Base-by-base conservation (phyloP, 2,888 invertebrate genomes). In the Lasioglossum zephyrum region DNA sequence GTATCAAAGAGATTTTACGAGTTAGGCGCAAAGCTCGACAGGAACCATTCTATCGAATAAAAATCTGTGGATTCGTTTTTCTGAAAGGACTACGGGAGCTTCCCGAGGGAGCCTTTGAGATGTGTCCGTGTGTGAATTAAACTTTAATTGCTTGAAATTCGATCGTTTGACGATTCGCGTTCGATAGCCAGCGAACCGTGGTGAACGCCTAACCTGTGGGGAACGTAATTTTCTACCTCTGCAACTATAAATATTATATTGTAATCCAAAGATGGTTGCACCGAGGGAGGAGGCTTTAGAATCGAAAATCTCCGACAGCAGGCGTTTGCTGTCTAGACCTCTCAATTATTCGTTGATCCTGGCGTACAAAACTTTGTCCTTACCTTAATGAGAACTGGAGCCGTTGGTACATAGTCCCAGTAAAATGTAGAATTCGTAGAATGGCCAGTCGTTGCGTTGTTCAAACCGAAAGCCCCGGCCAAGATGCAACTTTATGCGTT, bases 1-100 rank as follows among this genome's bases (percentile, higher is more conserved):
- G 70, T 57, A 57, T 86, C 86, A 86, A 87, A 87, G 87, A 86
- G 87, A 84, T 79, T 87, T 81, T 63, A 73, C 79, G 79, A 73
- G 83, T 79, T 79, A 36, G 81, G 41, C 53, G 72, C 60, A 79
- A 73, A 77, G 73, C 81, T 82, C 76, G 66, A 73, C 49, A 60
- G 78, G 73, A 49, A n/a, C 26, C 80, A 73, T 18, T 77, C 85
- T 26, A 49, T 31, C 75, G 75, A 72, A 76, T 31, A 36, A 81
- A 85, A 82, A 77, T 73, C 47, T 80, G 78, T 69, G 53, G 76
- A 80, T 78, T 79, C 75, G 49, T 41, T 74, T 81, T 75, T 77
- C 73, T 77, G 47, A 82, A 80, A 80, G 80, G 74, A 80, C 31
- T 11, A 6, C 4, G 18, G 31, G 39, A 31, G 73, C 66, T 66